phyloP scores from a whole-genome alignment of 2,888 invertebrate genomes.

The Acanthoscelides obtectus region DNA sequence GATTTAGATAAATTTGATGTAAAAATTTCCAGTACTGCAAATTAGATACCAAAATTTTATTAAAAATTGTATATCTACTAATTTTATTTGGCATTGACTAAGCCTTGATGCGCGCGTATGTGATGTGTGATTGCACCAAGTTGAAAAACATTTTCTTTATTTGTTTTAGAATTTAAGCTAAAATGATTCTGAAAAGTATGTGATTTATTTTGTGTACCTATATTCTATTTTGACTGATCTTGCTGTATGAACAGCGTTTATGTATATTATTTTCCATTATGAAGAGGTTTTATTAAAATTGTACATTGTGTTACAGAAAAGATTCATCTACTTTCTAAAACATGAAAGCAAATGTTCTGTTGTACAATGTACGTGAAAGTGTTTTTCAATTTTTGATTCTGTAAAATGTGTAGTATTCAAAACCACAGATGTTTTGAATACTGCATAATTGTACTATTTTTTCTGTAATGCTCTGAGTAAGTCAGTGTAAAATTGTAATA shows the following conservation, averaged over 20 bases:
- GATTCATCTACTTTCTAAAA: too few species aligned
- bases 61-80: not conserved
- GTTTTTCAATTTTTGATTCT: not conserved
- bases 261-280: not conserved
- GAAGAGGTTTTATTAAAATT: not conserved
- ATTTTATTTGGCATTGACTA: constrained; percentile 18
- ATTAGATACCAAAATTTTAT: not conserved
- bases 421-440: constrained; percentile 12
- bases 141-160: constrained; percentile 6
- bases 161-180: not conserved
- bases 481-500: constrained; percentile 50
- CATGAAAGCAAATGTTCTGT: too few species aligned
- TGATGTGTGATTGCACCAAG: constrained; percentile 15
- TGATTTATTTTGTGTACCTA: not conserved
- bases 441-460: constrained; percentile 25
- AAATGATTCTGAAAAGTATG: not conserved
- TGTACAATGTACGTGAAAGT: not conserved
- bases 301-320: not conserved
- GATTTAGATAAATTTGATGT: too few species aligned
- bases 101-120: constrained; percentile 25
- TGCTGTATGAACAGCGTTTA: not conserved
- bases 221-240: constrained; percentile 1
- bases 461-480: constrained; percentile 39
- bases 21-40: not conserved
- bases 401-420: constrained; percentile 5